Evolutionary conservation across 2,113 vertebrate species (phyloP), one percentile per base, ranked within the genome.

Genomic region (Colinus virginianus): DNA sequence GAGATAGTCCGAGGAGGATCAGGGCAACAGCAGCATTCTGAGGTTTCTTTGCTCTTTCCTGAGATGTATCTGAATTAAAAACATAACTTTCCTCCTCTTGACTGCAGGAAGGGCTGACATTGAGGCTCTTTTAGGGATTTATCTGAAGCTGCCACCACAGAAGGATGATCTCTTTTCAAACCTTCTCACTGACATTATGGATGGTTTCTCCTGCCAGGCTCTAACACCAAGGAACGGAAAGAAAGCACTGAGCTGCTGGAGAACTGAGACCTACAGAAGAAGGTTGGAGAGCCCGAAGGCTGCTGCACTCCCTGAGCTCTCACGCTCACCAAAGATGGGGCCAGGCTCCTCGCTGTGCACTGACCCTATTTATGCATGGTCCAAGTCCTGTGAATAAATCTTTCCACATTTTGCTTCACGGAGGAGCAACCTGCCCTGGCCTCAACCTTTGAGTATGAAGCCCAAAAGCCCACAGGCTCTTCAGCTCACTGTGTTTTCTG

Each of bases 361-460:
- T 88, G 78, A 77, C 70, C 69, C 40, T 11, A 6, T 43, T 89
- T 66, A 69, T 91, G 80, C 74, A 92, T 58, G 74, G 74, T 79
- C 78, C 63, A 78, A 8, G 26, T 69, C 32, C 67, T 42, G 28
- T 10, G 18, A 84, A 82, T 36, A 45, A 59, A 81, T 84, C 90
- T 70, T 93, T 87, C 67, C 46, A 70, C 63, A 84, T 12, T 40
- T 32, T 77, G 34, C 59, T 79, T 90, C 70, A 56, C 30, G 13
- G 11, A 72, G 75, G 9, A 89, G 21, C 28, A 90, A 63, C 66
- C 86, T 84, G n/a, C 12, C 45, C 77, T 62, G 21, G 14, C 40
- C 70, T 51, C 69, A 67, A 2, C 48, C 30, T 71, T 78, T 72
- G 28, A 72, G 34, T 36, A 59, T 4, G n/a, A 87, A 42, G 28